These are phyloP conservation scores for Acanthis flammea DNA, from an alignment of 2,797 vertebrate genomes.

Conservation along the genomic window DNA sequence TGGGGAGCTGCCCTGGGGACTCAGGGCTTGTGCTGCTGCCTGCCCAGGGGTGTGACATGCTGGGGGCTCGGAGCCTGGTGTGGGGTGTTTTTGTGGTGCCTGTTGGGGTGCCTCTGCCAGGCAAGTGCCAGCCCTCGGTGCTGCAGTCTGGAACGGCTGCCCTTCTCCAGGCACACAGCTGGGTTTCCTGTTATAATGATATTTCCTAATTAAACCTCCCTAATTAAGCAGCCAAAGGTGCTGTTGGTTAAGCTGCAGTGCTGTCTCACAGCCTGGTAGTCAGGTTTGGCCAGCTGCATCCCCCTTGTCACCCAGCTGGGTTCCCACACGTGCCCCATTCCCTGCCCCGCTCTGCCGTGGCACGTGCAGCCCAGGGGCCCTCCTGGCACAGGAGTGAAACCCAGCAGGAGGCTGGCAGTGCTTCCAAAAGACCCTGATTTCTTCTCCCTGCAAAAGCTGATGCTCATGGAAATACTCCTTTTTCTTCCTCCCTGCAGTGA, in stretches of 20 bases:
- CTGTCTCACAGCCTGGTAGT: background rate
- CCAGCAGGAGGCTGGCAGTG: background rate
- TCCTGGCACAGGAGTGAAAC: background rate
- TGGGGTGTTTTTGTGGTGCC: background rate
- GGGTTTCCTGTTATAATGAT: background rate
- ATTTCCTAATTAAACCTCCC: background rate
- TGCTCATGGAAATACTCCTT: background rate
- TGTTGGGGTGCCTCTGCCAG: background rate
- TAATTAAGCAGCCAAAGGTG: background rate
- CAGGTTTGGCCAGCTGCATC: background rate
- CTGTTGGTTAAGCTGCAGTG: background rate
- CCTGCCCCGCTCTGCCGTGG: background rate
- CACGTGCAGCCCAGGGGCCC: rapidly evolving
- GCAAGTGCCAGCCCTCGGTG: background rate
- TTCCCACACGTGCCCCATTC: background rate
- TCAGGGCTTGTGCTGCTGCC: background rate
- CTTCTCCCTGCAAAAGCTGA: background rate
- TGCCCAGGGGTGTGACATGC: rapidly evolving
- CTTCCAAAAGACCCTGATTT: background rate
- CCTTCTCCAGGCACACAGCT: background rate
- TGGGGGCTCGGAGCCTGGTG: rapidly evolving
- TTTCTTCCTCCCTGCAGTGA: conserved; percentile 78
- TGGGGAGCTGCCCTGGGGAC: rapidly evolving
- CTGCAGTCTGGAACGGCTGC: background rate
- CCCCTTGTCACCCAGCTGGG: background rate